These are phyloP conservation scores for Ophthalmolycus amberensis DNA, from an alignment of 2,113 vertebrate genomes.

Conservation along the genomic window DNA sequence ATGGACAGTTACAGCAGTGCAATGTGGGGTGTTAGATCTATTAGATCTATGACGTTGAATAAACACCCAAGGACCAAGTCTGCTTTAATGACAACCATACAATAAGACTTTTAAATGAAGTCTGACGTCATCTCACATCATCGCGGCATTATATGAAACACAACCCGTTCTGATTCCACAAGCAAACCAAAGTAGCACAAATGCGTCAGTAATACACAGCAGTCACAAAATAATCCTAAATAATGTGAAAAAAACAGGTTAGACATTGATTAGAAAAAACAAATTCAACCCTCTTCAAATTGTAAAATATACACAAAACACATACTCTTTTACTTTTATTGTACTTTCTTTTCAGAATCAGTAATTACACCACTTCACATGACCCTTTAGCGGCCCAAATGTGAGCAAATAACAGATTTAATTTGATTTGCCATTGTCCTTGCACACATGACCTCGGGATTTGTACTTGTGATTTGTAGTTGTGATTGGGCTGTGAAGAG, in stretches of 20 bases:
- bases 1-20: not conserved
- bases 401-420: slow-evolving; percentile 28
- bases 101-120: too few relatives aligned
- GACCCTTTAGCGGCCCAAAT: not conserved
- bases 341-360: not conserved
- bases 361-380: not conserved
- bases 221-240: not conserved
- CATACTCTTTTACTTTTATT: not conserved
- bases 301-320: not conserved
- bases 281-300: not conserved
- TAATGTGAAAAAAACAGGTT: not conserved
- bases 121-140: too few relatives aligned
- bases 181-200: not conserved
- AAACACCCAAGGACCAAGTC: not conserved
- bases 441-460: slow-evolving; percentile 6
- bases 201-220: not conserved
- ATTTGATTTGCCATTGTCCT: slow-evolving; percentile 13
- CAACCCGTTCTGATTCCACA: not conserved
- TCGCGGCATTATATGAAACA: too few relatives aligned
- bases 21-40: not conserved
- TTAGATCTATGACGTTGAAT: not conserved
- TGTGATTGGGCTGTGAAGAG: slow-evolving; percentile 20
- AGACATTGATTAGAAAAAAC: not conserved
- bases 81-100: not conserved
- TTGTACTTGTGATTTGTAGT: slow-evolving; percentile 18